Base-by-base conservation (phyloP, 1,140 invertebrate species). In the Listronotus bonariensis region DNA sequence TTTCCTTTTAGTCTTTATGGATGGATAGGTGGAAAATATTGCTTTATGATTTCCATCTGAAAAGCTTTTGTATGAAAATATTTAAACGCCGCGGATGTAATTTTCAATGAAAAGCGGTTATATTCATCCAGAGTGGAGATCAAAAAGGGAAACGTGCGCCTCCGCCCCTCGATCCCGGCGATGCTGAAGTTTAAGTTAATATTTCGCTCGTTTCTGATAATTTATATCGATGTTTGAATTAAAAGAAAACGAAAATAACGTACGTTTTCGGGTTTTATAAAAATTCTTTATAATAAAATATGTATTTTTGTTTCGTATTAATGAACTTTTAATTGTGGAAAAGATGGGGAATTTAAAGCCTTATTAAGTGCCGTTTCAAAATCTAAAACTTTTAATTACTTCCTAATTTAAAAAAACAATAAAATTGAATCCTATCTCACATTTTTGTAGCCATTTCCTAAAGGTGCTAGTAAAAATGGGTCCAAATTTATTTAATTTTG, bases 51-150 rank as follows among this genome's bases (percentile, higher is more conserved):
- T 69, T 67, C 54, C 64, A 69, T 64, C 68, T 63, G 68, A 69
- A 65, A 67, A 67, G 64, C 68, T 69, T 69, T 67, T 69, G 68
- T 64, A 65, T n/a, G 64, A 60, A 64, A 69, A 69, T 69, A 69
- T 69, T 69, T 64, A 60, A 69, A 67, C 59, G 68, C 57, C 64
- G 65, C 62, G 63, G 63, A 65, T 69, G 68, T 69, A 66, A 66
- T 66, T 67, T 66, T 67, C 64, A 61, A 67, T 69, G 68, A 56
- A 69, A 67, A 64, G 64, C 64, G 64, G 64, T 67, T 67, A 69
- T 66, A 55, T 57, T 56, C 62, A 56, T 65, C 63, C 45, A 54
- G 34, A 38, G 60, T 48, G 40, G 43, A 69, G 64, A 69, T 69
- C 68, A 69, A 69, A n/a, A 69, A 67, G 68, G 64, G 59, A 68